Base-by-base conservation (phyloP, 1,140 invertebrate genomes). In the Heliconius melpomene region DNA sequence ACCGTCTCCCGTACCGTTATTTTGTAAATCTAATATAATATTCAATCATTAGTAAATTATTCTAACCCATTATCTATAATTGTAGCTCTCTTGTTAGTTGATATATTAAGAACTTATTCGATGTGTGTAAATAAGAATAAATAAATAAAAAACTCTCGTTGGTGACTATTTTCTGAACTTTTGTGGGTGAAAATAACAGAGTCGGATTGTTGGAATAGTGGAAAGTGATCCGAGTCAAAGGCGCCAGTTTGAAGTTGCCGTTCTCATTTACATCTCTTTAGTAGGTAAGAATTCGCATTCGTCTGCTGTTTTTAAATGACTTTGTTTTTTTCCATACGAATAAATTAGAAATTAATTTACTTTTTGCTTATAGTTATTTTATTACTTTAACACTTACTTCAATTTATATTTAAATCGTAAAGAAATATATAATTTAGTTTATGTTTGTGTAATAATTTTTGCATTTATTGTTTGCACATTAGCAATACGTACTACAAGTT, bases 221-320 rank as follows among this genome's bases (percentile, higher is more conserved):
- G 83, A 88, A 89, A 92, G 85, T 88, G 88, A 87, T 80, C 74
- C 81, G 77, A 85, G 83, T 78, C 82, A 83, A 81, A 84, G 84
- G 84, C 88, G 80, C 78, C 84, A 85, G 84, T 84, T 84, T 84
- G 79, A 81, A 84, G 83, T 83, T 85, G 76, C 82, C 78, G 86
- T 76, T 84, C 86, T 90, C 88, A 90, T 91, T 91, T 90, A 84
- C 88, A 91, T 89, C 88, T 89, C 86, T 87, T 87, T 89, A 89
- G 86, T 82, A 91, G 90, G 92, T 94, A 83, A 91, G 91, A 90
- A 84, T 82, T 84, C 75, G 84, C 85, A 85, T 82, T 84, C 75
- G 84, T 86, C 83, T 84, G 86, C 86, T 86, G 87, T 87, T 78
- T 87, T 83, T 87, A 86, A 75, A 66, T 66, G 3, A 66, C 60